Conservation (phyloP, 2,888 invertebrate species). For the Aplocera efformata region DNA sequence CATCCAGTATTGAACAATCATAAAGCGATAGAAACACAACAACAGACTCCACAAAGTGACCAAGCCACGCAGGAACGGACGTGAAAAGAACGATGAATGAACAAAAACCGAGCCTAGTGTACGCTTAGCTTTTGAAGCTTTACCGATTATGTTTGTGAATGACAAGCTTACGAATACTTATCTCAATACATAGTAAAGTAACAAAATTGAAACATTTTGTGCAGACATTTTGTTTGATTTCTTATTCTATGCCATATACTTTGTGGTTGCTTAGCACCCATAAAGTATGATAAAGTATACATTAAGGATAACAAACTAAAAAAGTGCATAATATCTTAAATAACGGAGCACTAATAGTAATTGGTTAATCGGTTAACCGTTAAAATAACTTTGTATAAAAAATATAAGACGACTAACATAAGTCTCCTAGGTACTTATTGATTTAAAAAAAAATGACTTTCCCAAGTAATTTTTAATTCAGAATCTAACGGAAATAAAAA, state of each 20-base stretch:
- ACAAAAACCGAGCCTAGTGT: conserved; percentile 49
- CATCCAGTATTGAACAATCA: conserved; percentile 33
- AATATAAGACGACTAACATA: too few species aligned
- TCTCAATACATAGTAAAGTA: neutral
- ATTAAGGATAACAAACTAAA: too few species aligned
- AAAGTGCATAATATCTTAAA: too few species aligned
- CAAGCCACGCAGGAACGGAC: conserved; percentile 54
- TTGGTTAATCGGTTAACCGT: too few species aligned
- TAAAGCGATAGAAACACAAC: conserved; percentile 28
- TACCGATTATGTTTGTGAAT: conserved; percentile 36
- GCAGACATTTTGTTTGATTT: conserved; percentile 2
- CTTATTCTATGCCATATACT: neutral
- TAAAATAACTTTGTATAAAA: too few species aligned
- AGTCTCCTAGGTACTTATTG: too few species aligned
- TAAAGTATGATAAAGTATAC: too few species aligned
- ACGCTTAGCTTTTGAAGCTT: conserved; percentile 47
- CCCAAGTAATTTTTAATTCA: too few species aligned
- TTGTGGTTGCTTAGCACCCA: too few species aligned
- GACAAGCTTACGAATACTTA: conserved; percentile 24
- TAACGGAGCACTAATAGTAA: too few species aligned
- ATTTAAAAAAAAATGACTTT: too few species aligned
- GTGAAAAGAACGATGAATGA: conserved; percentile 54
- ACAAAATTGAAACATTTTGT: conserved; percentile 10
- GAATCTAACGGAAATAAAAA: too few species aligned
- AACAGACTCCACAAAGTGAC: conserved; percentile 63